Evolutionary conservation across 2,888 invertebrate species (phyloP).

Genomic region (Tetropium fuscum): DNA sequence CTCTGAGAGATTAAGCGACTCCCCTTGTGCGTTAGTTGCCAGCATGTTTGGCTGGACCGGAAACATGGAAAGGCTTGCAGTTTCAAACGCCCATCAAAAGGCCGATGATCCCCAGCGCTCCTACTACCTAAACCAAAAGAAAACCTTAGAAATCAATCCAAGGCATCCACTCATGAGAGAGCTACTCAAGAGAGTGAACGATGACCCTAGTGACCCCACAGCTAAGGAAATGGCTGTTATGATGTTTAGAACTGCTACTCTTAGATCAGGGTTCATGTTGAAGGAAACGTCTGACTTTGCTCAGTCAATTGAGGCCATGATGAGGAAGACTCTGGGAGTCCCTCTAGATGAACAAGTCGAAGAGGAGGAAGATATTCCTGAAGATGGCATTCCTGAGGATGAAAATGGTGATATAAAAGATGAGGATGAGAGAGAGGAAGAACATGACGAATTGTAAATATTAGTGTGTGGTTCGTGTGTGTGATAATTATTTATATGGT

Average conservation of each 20-base stretch:
- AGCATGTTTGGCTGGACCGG: constrained; percentile 99
- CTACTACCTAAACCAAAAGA: constrained; percentile 94
- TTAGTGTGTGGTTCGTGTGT: constrained; percentile 24
- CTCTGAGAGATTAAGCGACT: constrained; percentile 89
- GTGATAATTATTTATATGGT: constrained; percentile 38
- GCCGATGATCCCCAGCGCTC: constrained; percentile 90
- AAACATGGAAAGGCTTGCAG: constrained; percentile 97
- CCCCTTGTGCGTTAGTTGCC: constrained; percentile 97
- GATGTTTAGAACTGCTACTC: constrained; percentile 92
- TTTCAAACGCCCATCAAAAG: constrained; percentile 97
- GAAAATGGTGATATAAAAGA: constrained; percentile 60
- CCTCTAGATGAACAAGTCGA: constrained; percentile 76
- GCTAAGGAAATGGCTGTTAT: constrained; percentile 89
- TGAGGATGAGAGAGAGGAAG: constrained; percentile 60
- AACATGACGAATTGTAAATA: constrained; percentile 74
- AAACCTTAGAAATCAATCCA: constrained; percentile 97
- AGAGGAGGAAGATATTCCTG: constrained; percentile 65
- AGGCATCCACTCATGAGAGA: constrained; percentile 96
- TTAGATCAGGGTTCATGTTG: constrained; percentile 94
- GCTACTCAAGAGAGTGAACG: constrained; percentile 83
- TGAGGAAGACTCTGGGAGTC: constrained; percentile 84
- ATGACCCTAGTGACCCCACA: constrained; percentile 80
- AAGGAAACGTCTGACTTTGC: constrained; percentile 90
- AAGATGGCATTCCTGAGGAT: constrained; percentile 65
- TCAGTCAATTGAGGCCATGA: constrained; percentile 89